Evolutionary conservation across 2,888 invertebrate genomes (phyloP).

Genomic region (Tanypteryx hageni): DNA sequence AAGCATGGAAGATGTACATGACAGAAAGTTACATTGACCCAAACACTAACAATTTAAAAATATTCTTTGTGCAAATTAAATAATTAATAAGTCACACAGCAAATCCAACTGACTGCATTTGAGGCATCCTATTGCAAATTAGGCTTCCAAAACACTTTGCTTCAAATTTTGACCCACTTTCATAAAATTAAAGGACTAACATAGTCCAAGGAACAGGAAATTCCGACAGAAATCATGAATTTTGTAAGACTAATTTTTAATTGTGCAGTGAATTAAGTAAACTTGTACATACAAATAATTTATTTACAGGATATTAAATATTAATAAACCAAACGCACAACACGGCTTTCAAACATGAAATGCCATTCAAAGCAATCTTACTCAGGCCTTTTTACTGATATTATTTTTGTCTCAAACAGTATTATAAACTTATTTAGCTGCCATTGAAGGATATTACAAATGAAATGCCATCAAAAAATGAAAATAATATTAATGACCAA

Average conservation of each 20-base stretch:
- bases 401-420: background rate
- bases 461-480: conserved; percentile 1
- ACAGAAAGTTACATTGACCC: conserved; percentile 38
- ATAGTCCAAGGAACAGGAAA: background rate
- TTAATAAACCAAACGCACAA: background rate
- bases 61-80: conserved; percentile 43
- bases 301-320: background rate
- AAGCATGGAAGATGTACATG: conserved; percentile 14
- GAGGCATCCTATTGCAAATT: background rate
- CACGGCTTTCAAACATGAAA: background rate
- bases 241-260: background rate
- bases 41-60: conserved; percentile 15
- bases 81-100: background rate
- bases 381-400: background rate
- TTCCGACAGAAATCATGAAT: background rate
- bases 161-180: background rate
- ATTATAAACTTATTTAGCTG: background rate
- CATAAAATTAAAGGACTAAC: background rate
- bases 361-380: background rate
- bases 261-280: conserved; percentile 35
- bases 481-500: background rate
- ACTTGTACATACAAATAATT: background rate
- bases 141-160: background rate
- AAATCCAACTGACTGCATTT: background rate
- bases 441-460: background rate